These are phyloP conservation scores for Formica selysi DNA, from an alignment of 1,140 invertebrate species.

Conservation along the genomic window DNA sequence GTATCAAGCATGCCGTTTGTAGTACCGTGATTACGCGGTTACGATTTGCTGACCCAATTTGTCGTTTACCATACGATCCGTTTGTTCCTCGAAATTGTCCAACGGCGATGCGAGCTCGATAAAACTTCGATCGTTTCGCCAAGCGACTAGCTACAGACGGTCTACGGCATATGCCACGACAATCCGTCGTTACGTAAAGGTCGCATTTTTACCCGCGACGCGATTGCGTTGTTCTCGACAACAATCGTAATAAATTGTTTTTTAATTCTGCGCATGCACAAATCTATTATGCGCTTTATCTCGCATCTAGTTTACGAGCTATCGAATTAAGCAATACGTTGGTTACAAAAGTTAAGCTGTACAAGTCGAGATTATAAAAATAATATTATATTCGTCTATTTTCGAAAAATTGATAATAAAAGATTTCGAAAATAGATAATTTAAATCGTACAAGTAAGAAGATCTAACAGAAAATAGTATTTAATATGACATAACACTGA, in stretches of 20 bases:
- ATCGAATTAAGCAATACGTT: neutral
- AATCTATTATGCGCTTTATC: constrained; percentile 25
- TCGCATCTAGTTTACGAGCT: constrained; percentile 13
- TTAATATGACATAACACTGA: neutral
- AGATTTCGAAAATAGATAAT: neutral
- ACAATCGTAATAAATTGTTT: constrained; percentile 37
- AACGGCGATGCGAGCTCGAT: constrained; percentile 29
- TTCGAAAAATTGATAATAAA: neutral
- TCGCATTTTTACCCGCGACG: neutral
- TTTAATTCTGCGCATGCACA: constrained; percentile 16
- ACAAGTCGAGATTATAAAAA: constrained; percentile 19
- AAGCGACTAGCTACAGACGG: constrained; percentile 20
- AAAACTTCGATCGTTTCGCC: constrained; percentile 31
- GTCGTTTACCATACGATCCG: constrained; percentile 34
- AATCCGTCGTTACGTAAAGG: constrained; percentile 45
- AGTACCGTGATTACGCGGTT: constrained; percentile 28
- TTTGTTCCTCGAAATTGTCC: constrained; percentile 51
- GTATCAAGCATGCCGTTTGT: constrained; percentile 60
- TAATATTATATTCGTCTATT: neutral
- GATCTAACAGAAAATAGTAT: neutral
- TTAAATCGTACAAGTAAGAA: neutral
- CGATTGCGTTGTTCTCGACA: constrained; percentile 24
- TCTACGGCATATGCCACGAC: constrained; percentile 9
- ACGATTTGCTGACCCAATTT: constrained; percentile 68
- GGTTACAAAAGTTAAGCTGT: neutral